These are phyloP conservation scores for Folsomia candida DNA, from an alignment of 2,888 invertebrate genomes.

Conservation along the genomic window DNA sequence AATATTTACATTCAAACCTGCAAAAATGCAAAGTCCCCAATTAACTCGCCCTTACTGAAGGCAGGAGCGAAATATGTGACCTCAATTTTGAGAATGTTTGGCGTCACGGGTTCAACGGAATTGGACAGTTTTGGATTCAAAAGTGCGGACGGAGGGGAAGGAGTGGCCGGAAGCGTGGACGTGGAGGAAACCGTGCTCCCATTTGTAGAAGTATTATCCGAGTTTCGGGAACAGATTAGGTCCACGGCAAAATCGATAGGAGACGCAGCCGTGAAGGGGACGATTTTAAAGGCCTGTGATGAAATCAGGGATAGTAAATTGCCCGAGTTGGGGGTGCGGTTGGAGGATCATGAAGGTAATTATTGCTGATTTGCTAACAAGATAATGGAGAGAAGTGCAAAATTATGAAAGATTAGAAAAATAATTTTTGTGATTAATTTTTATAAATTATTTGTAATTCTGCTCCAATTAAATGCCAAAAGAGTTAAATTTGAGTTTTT, in stretches of 20 bases:
- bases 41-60: constrained; percentile 69
- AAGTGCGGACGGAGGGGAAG: constrained; percentile 53
- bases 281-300: constrained; percentile 83
- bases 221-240: constrained; percentile 78
- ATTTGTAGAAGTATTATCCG: constrained; percentile 77
- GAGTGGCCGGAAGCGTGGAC: constrained; percentile 56
- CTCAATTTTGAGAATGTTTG: constrained; percentile 72
- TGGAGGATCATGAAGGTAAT: constrained; percentile 83
- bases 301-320: constrained; percentile 77
- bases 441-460: neutral
- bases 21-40: constrained; percentile 56
- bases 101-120: constrained; percentile 64
- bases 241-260: constrained; percentile 62
- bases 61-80: constrained; percentile 80
- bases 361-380: too few relatives aligned
- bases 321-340: constrained; percentile 85
- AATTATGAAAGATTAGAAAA: too few relatives aligned
- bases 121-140: constrained; percentile 68
- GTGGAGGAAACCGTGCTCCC: constrained; percentile 80
- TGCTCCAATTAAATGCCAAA: too few relatives aligned
- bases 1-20: constrained; percentile 79
- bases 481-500: too few relatives aligned
- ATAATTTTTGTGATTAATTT: neutral
- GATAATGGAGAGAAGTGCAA: too few relatives aligned
- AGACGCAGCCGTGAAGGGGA: constrained; percentile 59